These are phyloP conservation scores for Leptinotarsa peninsularis DNA, from an alignment of 2,888 invertebrate species.

Conservation along the genomic window DNA sequence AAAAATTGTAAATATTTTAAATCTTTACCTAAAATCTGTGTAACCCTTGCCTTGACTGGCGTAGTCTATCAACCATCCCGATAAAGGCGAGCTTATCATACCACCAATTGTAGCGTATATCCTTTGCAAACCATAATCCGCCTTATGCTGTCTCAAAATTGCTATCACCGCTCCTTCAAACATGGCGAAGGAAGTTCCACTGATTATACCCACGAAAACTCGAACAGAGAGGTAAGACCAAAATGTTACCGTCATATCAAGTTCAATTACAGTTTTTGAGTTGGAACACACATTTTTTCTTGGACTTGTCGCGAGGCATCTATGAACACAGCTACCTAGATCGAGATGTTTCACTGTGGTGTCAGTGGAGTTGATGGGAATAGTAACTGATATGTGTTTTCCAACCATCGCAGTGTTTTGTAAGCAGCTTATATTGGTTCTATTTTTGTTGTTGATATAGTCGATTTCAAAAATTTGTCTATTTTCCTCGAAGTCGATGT, in stretches of 20 bases:
- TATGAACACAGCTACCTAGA: conserved; percentile 70
- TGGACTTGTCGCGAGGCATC: conserved; percentile 72
- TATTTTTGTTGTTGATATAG: conserved; percentile 46
- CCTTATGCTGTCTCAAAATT: conserved; percentile 79
- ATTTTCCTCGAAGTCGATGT: conserved; percentile 53
- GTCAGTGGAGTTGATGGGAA: conserved; percentile 64
- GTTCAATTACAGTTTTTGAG: conserved; percentile 70
- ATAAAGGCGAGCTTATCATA: conserved; percentile 83
- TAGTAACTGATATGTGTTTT: conserved; percentile 63
- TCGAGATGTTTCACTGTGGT: conserved; percentile 61
- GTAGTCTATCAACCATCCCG: conserved; percentile 80
- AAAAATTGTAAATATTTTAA: no score
- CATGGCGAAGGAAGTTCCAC: conserved; percentile 83
- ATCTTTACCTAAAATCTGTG: conserved; percentile 77
- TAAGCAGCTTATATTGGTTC: conserved; percentile 48
- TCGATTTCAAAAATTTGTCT: conserved; percentile 48
- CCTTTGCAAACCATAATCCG: conserved; percentile 82
- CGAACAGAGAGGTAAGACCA: conserved; percentile 78
- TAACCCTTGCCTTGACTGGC: conserved; percentile 78
- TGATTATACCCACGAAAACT: conserved; percentile 75
- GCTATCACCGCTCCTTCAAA: conserved; percentile 85
- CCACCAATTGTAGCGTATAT: conserved; percentile 82
- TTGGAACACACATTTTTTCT: conserved; percentile 73
- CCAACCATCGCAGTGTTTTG: conserved; percentile 63
- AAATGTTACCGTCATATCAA: conserved; percentile 76